Conservation (phyloP, 2,888 invertebrate genomes). For the Marronus borbonicus region DNA sequence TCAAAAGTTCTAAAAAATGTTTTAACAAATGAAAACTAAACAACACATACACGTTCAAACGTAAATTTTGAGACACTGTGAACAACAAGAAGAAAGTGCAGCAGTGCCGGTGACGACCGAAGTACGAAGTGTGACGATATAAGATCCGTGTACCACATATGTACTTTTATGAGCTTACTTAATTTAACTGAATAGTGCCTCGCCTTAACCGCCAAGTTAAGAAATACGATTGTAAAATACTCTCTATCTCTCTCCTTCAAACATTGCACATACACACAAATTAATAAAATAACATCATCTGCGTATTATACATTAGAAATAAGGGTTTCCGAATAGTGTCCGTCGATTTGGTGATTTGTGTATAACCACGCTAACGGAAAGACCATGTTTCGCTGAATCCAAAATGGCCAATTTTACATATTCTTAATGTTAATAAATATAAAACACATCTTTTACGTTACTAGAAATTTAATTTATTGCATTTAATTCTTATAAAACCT, state of each 20-base stretch:
- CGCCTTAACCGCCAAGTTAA: slow-evolving; percentile 66
- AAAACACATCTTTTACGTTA: no score
- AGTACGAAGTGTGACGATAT: slow-evolving; percentile 51
- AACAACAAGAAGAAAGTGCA: slow-evolving; percentile 61
- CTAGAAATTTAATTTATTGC: no score
- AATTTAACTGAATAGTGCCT: slow-evolving; percentile 75
- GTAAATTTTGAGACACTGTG: slow-evolving; percentile 69
- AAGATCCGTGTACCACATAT: slow-evolving; percentile 66
- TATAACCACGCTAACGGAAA: no score
- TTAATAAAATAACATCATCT: no score
- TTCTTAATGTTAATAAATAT: no score
- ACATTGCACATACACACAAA: no score
- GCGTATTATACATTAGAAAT: no score
- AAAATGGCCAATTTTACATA: no score
- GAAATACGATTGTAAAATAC: slow-evolving; percentile 7
- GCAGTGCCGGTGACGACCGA: slow-evolving; percentile 68
- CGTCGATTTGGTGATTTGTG: no score
- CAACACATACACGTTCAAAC: slow-evolving; percentile 61
- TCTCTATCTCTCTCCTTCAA: slow-evolving; percentile 24
- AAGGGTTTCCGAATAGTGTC: background rate
- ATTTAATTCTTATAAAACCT: no score
- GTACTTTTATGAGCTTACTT: slow-evolving; percentile 76
- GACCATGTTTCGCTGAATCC: no score
- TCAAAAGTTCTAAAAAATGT: background rate
- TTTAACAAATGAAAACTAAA: background rate